Evolutionary conservation across 2,888 invertebrate genomes (phyloP), one percentile per base, ranked within the genome.

Genomic region (Pherbina coryleti): DNA sequence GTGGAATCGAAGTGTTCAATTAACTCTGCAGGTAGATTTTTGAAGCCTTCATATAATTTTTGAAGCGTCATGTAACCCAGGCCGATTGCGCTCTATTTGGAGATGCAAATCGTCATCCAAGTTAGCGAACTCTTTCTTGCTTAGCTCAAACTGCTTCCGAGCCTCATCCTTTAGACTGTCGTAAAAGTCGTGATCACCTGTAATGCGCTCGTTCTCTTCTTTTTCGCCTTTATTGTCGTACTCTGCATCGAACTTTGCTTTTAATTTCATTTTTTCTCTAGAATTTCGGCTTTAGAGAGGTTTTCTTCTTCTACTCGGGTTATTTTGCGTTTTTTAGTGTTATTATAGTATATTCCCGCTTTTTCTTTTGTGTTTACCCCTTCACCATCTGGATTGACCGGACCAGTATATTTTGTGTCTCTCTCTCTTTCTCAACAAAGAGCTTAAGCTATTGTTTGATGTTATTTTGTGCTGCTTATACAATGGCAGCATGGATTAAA

Each of bases 41-140:
- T 91, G 81, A 89, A 89, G 0, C 80, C 83, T 57, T 99, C 92
- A 77, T 99, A 92, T 0, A 98, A n/a, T n/a, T n/a, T n/a, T n/a
- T n/a, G n/a, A n/a, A n/a, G n/a, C n/a, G n/a, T n/a, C 96, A 90
- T 99, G 99, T 90, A 98, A 93, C 0, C 99, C 99, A 0, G 99
- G 95, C 66, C 99, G 93, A 86, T 93, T 98, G 7, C 99, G 99
- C 91, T 99, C 99, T 44, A 98, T 94, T 88, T 97, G 95, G 4
- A 98, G 94, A 80, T 99, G 92, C 57, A 96, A 87, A 75, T 96
- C 95, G 85, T 97, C 96, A 82, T 97, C 96, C 88, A 99, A 90
- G 75, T 94, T 94, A 83, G 98, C 97, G 90, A 99, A 99, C 84
- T 98, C 97, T 5, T 93, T 94, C 89, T 95, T 95, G 89, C 99